A percentile compares a stretch with the other conserved stretches of the same genome.
phyloP scores from a whole-genome alignment of 2,797 vertebrate species.

The Melanotaenia maccullochi region DNA sequence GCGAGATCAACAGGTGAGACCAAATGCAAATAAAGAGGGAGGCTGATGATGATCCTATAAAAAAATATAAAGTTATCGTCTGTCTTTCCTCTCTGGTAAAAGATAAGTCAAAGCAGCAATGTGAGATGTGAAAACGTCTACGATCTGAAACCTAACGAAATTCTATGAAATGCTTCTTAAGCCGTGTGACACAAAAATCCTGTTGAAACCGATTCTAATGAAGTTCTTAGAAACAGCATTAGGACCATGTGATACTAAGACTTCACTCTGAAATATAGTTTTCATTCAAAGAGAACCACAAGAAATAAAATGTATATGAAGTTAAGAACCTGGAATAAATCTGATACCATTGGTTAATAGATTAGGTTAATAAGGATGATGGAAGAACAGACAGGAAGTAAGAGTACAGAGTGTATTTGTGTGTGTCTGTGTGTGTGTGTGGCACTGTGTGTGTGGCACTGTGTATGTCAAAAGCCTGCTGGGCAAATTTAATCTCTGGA shows the following conservation, averaged over 20 bases:
- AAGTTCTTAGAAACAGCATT: constrained; percentile 62
- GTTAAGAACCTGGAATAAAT: constrained; percentile 23
- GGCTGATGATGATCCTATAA: background rate
- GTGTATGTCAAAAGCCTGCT: constrained; percentile 46
- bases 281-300: background rate
- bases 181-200: constrained; percentile 51
- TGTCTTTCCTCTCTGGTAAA: background rate
- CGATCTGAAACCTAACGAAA: constrained; percentile 25
- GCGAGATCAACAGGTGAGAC: background rate
- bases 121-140: constrained; percentile 7
- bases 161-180: constrained; percentile 34
- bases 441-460: constrained; percentile 24
- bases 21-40: background rate
- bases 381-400: constrained; percentile 12
- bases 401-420: constrained; percentile 13
- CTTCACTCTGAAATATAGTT: constrained; percentile 27
- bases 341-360: constrained; percentile 24
- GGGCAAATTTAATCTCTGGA: constrained; percentile 77
- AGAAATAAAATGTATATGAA: constrained; percentile 30
- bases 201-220: constrained; percentile 67
- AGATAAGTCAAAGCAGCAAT: background rate
- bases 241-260: constrained; percentile 59
- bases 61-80: background rate
- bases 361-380: constrained; percentile 28
- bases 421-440: constrained; percentile 17